These are phyloP conservation scores for Spodoptera exigua DNA, from an alignment of 2,888 invertebrate genomes.

Conservation along the genomic window DNA sequence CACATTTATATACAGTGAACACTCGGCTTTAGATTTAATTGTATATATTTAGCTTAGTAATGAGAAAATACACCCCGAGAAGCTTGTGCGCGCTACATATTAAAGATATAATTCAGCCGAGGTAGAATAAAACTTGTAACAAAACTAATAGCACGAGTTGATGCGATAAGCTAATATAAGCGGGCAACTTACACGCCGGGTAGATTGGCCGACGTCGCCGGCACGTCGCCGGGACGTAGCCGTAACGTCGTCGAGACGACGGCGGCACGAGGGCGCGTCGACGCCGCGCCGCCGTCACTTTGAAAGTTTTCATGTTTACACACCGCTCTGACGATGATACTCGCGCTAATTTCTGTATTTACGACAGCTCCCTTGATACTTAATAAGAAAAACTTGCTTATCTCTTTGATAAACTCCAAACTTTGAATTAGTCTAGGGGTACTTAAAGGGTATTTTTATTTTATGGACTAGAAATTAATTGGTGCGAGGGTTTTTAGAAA, in stretches of 20 bases:
- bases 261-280: conserved; percentile 51
- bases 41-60: conserved; percentile 52
- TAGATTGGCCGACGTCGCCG: conserved; percentile 51
- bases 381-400: conserved; percentile 81
- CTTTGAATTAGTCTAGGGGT: conserved; percentile 68
- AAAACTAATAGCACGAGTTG: conserved; percentile 57
- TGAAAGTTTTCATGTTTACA: conserved; percentile 83
- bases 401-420: conserved; percentile 71
- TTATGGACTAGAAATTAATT: conserved; percentile 62
- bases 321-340: conserved; percentile 76
- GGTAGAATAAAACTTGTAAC: conserved; percentile 55
- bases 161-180: conserved; percentile 61
- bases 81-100: conserved; percentile 38
- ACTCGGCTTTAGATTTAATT: conserved; percentile 51
- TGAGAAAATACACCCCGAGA: conserved; percentile 39
- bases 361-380: conserved; percentile 80
- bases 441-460: conserved; percentile 55
- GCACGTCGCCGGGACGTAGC: conserved; percentile 41
- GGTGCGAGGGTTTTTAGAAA: conserved; percentile 54
- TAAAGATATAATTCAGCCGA: conserved; percentile 44
- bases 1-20: conserved; percentile 46
- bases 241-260: conserved; percentile 36
- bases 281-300: conserved; percentile 72
- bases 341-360: conserved; percentile 84
- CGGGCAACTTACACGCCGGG: conserved; percentile 53